Base-by-base conservation (phyloP, 2,888 invertebrate genomes). In the Melolontha melolontha region DNA sequence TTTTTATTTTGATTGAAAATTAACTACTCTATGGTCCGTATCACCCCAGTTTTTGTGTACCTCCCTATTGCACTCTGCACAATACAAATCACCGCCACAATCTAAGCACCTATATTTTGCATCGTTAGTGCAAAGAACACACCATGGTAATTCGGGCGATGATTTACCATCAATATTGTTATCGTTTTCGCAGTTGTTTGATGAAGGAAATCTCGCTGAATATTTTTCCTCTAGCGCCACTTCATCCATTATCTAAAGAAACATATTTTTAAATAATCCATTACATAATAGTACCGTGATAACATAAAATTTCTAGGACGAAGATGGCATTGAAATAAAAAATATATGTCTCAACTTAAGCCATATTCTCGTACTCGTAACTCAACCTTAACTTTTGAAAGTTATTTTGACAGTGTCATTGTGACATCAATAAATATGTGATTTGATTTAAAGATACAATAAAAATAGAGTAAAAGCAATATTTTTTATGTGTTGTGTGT, bases 71-170 rank as follows among this genome's bases (percentile, higher is more conserved):
- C 96, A 96, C 66, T 84, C 81, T 11, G 85, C 84, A 81, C 96
- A 96, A 81, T 93, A 96, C 7, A 95, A 84, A 80, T 96, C 95
- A 42, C 87, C 89, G 70, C 87, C 88, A 82, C 96, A 96, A 69
- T 91, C 93, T 50, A 87, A 82, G 79, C 96, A 96, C 57, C 91
- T 85, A 71, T 90, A 83, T 7, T 83, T 86, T 1, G 94, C 93
- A 83, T 93, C 91, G 79, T 92, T 91, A 80, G 94, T 94, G 80
- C 96, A 96, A 73, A 95, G 91, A 73, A 91, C 91, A 83, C 96
- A 96, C 87, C 92, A 93, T 2, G 92, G 92, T 51, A 94, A 83
- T 77, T 93, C 92, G 1, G 80, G 79, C 5, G 79, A 77, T 2
- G 75, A 63, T 57, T 42, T 49, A 16, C 64, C 54, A 42, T 71